A percentile compares a stretch with the other conserved stretches of the same genome.
Evolutionary conservation across 2,888 invertebrate species (phyloP).

Genomic region (Pyrrhia umbra): DNA sequence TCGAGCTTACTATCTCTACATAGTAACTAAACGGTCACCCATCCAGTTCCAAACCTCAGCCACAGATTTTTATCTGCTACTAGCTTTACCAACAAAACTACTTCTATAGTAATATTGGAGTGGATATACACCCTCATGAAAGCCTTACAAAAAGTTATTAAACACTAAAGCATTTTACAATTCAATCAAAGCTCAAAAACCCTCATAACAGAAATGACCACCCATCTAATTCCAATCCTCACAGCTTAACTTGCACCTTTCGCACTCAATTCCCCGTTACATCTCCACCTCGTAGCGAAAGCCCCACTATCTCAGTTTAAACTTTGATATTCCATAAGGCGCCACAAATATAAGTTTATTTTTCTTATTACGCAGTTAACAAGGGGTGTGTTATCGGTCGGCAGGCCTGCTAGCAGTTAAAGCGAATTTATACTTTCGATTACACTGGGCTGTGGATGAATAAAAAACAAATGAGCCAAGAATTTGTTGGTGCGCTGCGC

Average conservation of each 20-base stretch:
- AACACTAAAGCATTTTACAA: no score
- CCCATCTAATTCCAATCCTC: no score
- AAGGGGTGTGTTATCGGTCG: slow-evolving; percentile 84
- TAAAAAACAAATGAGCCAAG: slow-evolving; percentile 90
- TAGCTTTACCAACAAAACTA: no score
- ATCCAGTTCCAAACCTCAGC: slow-evolving; percentile 17
- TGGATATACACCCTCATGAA: no score
- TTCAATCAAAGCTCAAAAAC: no score
- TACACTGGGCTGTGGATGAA: slow-evolving; percentile 85
- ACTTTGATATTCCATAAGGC: slow-evolving; percentile 84
- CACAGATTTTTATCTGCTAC: neutral
- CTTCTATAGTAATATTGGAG: no score
- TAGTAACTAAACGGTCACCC: slow-evolving; percentile 3
- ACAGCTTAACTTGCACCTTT: no score
- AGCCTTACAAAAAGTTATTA: no score
- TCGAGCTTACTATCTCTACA: neutral
- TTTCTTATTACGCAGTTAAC: slow-evolving; percentile 87
- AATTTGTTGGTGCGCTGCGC: slow-evolving; percentile 87
- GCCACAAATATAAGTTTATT: slow-evolving; percentile 85
- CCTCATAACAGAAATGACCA: no score
- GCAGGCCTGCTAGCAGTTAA: slow-evolving; percentile 82
- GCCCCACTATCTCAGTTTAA: slow-evolving; percentile 67
- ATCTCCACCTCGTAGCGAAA: slow-evolving; percentile 15
- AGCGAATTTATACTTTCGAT: slow-evolving; percentile 90
- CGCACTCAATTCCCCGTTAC: neutral